Evolutionary conservation across 2,113 vertebrate genomes (phyloP).

Genomic region (Ctenodactylus gundi): DNA sequence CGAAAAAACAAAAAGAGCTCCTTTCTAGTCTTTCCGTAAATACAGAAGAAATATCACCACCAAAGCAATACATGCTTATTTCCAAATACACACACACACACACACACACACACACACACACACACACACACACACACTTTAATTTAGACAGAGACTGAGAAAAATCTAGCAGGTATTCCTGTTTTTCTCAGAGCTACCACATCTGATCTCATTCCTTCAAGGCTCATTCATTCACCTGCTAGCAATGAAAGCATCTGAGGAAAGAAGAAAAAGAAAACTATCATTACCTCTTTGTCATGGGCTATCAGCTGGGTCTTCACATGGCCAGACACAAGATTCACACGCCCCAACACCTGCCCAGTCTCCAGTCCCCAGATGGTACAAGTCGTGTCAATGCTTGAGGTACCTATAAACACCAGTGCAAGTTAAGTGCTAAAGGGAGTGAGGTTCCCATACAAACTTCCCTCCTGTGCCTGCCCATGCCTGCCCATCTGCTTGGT

Average conservation of each 20-base stretch:
- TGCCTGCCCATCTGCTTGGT: background rate
- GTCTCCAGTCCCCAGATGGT: constrained; percentile 99
- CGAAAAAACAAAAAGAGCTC: background rate
- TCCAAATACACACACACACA: background rate
- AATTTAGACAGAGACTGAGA: no score
- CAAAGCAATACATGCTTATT: constrained; percentile 3
- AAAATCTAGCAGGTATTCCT: no score
- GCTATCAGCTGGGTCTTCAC: constrained; percentile 99
- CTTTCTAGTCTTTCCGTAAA: background rate
- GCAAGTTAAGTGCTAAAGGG: background rate
- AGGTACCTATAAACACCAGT: constrained; percentile 88
- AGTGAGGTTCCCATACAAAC: background rate
- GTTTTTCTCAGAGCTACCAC: no score
- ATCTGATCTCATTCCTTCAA: no score
- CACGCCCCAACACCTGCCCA: constrained; percentile 95
- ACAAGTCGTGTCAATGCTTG: constrained; percentile 98
- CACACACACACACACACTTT: no score
- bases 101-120: no score
- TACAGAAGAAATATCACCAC: constrained; percentile 1
- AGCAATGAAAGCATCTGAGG: background rate
- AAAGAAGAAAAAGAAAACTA: background rate
- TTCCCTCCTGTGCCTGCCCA: background rate
- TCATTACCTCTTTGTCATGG: constrained; percentile 96
- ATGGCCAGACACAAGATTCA: constrained; percentile 97
- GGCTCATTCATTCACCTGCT: background rate